Evolutionary conservation across 2,113 vertebrate genomes (phyloP).

Genomic region (Progne subis): DNA sequence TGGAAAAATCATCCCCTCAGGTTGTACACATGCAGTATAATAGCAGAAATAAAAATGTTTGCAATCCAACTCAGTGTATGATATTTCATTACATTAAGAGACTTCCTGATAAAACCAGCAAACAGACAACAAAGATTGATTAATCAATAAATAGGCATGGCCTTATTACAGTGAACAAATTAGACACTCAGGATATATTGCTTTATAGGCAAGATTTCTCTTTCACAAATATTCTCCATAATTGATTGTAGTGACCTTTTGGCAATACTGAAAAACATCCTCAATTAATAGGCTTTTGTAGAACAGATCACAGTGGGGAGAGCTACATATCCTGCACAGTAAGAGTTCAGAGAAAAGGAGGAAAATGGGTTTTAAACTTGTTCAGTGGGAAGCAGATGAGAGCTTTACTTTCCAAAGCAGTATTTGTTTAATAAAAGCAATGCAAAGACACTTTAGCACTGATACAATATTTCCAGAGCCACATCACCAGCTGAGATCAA

Average conservation of each 20-base stretch:
- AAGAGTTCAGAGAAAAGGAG: neutral
- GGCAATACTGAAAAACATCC: conserved; percentile 58
- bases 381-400: neutral
- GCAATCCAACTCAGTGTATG: conserved; percentile 29
- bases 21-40: neutral
- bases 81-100: conserved; percentile 68
- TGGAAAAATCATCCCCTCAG: neutral
- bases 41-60: conserved; percentile 41
- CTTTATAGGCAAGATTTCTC: conserved; percentile 72
- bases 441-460: neutral
- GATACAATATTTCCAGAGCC: neutral
- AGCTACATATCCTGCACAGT: neutral
- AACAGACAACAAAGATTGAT: conserved; percentile 69
- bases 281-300: conserved; percentile 59
- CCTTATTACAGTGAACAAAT: conserved; percentile 79
- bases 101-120: conserved; percentile 65
- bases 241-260: conserved; percentile 74
- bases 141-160: conserved; percentile 76
- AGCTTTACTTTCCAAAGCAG: conserved; percentile 1
- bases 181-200: conserved; percentile 68
- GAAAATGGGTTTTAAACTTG: neutral
- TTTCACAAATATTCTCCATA: conserved; percentile 64
- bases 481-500: neutral
- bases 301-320: conserved; percentile 10
- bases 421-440: conserved; percentile 3